phyloP scores from a whole-genome alignment of 2,888 invertebrate genomes.

The Nomada fucata region DNA sequence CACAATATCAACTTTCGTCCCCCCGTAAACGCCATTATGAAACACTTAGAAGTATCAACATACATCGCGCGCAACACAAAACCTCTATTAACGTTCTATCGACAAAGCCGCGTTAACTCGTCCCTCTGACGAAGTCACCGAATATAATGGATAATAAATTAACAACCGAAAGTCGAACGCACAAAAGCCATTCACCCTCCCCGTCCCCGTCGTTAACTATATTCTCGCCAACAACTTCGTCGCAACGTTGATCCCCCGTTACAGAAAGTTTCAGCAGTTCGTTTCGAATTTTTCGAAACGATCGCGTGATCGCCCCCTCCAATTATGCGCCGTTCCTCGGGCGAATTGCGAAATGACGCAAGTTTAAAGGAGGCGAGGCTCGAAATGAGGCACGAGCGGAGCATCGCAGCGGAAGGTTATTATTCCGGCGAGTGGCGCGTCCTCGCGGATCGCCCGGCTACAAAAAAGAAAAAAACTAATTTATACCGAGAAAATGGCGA shows the following conservation, averaged over 20 bases:
- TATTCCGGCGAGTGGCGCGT: constrained; percentile 68
- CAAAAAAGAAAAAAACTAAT: constrained; percentile 75
- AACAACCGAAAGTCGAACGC: background rate
- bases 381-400: background rate
- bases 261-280: constrained; percentile 22
- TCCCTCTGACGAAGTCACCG: background rate
- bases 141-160: background rate
- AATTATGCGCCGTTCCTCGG: constrained; percentile 54
- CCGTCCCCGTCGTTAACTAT: background rate
- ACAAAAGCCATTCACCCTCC: background rate
- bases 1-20: background rate
- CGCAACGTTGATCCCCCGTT: background rate
- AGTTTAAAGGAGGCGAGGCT: constrained; percentile 54
- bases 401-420: constrained; percentile 57
- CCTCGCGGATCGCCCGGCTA: constrained; percentile 67
- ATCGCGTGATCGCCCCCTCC: constrained; percentile 23
- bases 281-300: constrained; percentile 27
- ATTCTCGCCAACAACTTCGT: constrained; percentile 11
- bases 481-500: constrained; percentile 67
- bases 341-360: constrained; percentile 76
- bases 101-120: background rate
- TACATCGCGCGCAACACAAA: no score
- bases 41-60: background rate
- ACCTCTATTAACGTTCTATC: no score
- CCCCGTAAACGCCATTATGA: background rate